phyloP scores from a whole-genome alignment of 2,888 invertebrate species.

The Elmis aenea region DNA sequence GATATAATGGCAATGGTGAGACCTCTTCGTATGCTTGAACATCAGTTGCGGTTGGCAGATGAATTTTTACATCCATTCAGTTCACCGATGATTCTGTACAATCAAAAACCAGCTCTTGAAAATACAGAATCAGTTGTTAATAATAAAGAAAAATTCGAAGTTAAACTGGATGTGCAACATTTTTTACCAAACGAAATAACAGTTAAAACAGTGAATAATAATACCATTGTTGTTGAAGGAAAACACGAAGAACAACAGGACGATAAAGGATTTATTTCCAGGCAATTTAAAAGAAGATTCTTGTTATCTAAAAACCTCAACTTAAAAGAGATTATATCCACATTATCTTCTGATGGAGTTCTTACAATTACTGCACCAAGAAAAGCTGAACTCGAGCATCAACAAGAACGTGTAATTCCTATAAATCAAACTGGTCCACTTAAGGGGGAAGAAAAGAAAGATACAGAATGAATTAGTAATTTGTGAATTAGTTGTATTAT shows the following conservation, averaged over 20 bases:
- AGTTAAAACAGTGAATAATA: conserved; percentile 19
- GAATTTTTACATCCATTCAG: conserved; percentile 21
- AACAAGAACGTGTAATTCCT: conserved; percentile 46
- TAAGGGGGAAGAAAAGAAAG: conserved; percentile 10
- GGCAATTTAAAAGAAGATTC: conserved; percentile 73
- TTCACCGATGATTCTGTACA: background rate
- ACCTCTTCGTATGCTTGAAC: conserved; percentile 32
- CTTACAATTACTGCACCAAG: conserved; percentile 64
- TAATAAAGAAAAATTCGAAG: conserved; percentile 59
- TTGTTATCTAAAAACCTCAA: conserved; percentile 71
- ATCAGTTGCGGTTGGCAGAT: conserved; percentile 31
- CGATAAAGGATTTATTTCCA: conserved; percentile 53
- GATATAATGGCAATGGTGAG: conserved; percentile 33
- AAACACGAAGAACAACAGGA: conserved; percentile 21
- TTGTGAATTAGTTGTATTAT: no score
- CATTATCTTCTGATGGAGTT: conserved; percentile 71
- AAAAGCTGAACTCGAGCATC: conserved; percentile 30
- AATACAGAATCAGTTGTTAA: conserved; percentile 49
- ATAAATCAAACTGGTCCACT: conserved; percentile 40
- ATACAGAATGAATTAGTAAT: no score
- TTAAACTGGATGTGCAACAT: conserved; percentile 19
- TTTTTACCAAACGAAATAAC: conserved; percentile 21
- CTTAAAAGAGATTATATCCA: conserved; percentile 66
- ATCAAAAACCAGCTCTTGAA: conserved; percentile 18
- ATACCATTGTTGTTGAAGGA: conserved; percentile 19